Evolutionary conservation across 2,888 invertebrate species (phyloP), one percentile per base, ranked within the genome.

Genomic region (Oxycera nigricornis): DNA sequence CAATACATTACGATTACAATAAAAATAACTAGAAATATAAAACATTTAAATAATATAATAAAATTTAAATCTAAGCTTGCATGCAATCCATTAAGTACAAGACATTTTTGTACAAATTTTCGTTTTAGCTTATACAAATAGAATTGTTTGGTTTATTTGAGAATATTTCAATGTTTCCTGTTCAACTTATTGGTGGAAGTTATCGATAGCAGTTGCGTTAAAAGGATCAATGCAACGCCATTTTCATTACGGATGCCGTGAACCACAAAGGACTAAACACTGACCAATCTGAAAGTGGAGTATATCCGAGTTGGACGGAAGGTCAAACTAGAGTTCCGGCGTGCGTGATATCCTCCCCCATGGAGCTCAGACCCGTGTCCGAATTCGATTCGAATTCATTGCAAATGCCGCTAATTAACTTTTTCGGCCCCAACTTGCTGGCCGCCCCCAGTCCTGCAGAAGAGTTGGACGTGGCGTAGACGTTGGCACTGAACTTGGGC

Each of bases 271-370:
- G n/a, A n/a, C n/a, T n/a, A n/a, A 7, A 17, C 46, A 46, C 46
- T n/a, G 11, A 17, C 4, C 11, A 46, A 46, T n/a, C 17, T 35
- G 14, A 46, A 14, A 14, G 17, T 11, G 46, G 3, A 14, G 46
- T n/a, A 46, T 14, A 14, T 46, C 17, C 46, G 3, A 46, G 14
- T 46, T 46, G 46, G 46, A 3, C 17, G 46, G 46, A 46, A 14
- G n/a, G 24, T 77, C 73, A 79, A 30, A 79, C 79, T 55, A 79
- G 74, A 7, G 79, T 79, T 4, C 79, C 79, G 24, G 78, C 72
- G 59, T 78, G 78, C 41, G 73, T 41, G 50, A 75, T 74, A 72
- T 78, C 77, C 20, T 78, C 79, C 17, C 77, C 76, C 50, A 79
- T 68, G 26, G 76, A 77, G 67, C 77, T 79, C 22, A 77, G 50